Evolutionary conservation across 2,113 vertebrate genomes (phyloP).

Genomic region (Apteryx mantelli): DNA sequence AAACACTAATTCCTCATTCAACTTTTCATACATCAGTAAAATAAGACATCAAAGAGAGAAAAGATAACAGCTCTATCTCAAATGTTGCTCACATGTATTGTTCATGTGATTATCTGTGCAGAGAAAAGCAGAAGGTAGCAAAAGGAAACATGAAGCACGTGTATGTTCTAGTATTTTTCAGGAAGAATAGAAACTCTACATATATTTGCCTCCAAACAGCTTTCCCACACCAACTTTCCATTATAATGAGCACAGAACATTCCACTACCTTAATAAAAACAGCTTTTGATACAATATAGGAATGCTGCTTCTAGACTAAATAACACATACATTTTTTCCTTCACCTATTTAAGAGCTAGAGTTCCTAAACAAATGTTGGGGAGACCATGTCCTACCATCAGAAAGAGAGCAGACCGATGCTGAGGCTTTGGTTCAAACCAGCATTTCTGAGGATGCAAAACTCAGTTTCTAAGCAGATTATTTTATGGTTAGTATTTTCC

Average conservation of each 20-base stretch:
- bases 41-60: slow-evolving; percentile 52
- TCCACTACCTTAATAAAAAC: not conserved
- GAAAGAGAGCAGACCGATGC: not conserved
- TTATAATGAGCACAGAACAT: not conserved
- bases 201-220: not conserved
- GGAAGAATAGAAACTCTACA: not conserved
- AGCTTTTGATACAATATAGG: not conserved
- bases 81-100: slow-evolving; percentile 35
- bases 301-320: not conserved
- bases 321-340: not conserved
- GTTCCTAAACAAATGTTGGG: not conserved
- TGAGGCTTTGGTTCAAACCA: slow-evolving; percentile 5
- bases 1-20: not conserved
- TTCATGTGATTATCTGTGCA: not conserved
- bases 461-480: not conserved
- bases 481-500: slow-evolving; percentile 5
- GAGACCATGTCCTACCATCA: not conserved
- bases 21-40: slow-evolving; percentile 21
- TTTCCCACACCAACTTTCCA: not conserved
- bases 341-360: not conserved
- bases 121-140: not conserved
- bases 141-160: not conserved
- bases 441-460: not conserved
- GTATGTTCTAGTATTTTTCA: not conserved
- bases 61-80: slow-evolving; percentile 37